These are phyloP conservation scores for Serinus canaria DNA, from an alignment of 2,113 vertebrate species.

Conservation along the genomic window DNA sequence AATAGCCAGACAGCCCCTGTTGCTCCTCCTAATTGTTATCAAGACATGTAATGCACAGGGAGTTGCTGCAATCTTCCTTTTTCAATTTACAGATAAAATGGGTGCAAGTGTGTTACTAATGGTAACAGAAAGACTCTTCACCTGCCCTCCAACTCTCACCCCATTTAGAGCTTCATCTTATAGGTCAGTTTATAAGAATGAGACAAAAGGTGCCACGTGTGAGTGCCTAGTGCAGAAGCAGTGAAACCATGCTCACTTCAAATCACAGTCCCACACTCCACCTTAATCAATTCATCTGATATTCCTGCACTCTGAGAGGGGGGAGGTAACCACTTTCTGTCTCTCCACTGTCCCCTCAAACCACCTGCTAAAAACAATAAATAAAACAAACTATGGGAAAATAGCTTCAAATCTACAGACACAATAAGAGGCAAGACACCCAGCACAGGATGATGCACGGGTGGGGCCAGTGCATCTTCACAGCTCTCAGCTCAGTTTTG, in stretches of 20 bases:
- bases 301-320: not conserved
- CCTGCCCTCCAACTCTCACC: constrained; percentile 48
- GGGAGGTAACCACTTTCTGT: not conserved
- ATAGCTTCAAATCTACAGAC: not conserved
- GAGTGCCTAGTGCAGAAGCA: not conserved
- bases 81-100: constrained; percentile 4
- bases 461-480: not conserved
- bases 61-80: not conserved
- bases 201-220: not conserved
- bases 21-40: constrained; percentile 1
- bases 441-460: accelerated
- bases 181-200: constrained; percentile 2
- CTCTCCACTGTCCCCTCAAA: not conserved
- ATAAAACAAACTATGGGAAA: not conserved
- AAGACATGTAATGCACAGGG: not conserved
- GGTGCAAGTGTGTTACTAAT: constrained; percentile 30
- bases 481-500: not conserved
- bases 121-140: constrained; percentile 51
- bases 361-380: not conserved
- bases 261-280: not conserved
- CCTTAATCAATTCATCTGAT: constrained; percentile 27
- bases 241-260: not conserved
- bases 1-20: not conserved
- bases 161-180: not conserved
- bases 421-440: not conserved